phyloP scores from a whole-genome alignment of 2,888 invertebrate species.

The Muschampia plurimacula region DNA sequence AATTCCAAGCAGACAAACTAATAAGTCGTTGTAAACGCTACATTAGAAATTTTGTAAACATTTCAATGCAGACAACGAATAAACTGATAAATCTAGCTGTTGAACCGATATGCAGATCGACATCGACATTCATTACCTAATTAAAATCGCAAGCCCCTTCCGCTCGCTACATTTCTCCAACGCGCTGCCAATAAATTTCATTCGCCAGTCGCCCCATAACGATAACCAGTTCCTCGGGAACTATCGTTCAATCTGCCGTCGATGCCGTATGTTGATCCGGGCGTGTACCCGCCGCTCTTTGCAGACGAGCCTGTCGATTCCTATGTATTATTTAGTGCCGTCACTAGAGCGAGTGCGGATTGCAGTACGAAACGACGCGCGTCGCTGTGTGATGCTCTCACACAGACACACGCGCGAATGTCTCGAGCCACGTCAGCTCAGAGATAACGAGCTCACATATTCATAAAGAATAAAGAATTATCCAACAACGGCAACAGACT shows the following conservation, averaged over 20 bases:
- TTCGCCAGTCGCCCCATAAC: constrained; percentile 85
- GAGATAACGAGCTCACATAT: constrained; percentile 85
- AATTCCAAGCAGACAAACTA: neutral
- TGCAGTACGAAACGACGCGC: constrained; percentile 54
- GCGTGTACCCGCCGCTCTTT: constrained; percentile 83
- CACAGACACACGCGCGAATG: constrained; percentile 60
- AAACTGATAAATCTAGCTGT: constrained; percentile 83
- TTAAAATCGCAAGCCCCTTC: constrained; percentile 86
- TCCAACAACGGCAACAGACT: constrained; percentile 65
- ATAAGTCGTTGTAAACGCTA: neutral
- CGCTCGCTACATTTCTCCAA: constrained; percentile 85
- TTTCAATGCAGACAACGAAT: constrained; percentile 73
- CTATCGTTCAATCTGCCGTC: constrained; percentile 86
- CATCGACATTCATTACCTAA: constrained; percentile 86
- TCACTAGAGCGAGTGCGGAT: constrained; percentile 64
- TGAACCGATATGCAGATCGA: constrained; percentile 84
- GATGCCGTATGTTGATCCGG: constrained; percentile 86
- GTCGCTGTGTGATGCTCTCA: constrained; percentile 51
- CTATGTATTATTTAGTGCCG: constrained; percentile 84
- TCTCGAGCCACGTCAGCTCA: constrained; percentile 72
- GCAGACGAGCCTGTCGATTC: constrained; percentile 82
- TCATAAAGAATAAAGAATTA: constrained; percentile 86
- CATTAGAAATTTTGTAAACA: constrained; percentile 71
- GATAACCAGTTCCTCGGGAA: constrained; percentile 86
- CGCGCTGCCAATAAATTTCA: constrained; percentile 85